Percentiles rank a stretch among this genome's conserved stretches.
Conservation (phyloP, 2,113 vertebrate species). For the Dolichotis patagonum region DNA sequence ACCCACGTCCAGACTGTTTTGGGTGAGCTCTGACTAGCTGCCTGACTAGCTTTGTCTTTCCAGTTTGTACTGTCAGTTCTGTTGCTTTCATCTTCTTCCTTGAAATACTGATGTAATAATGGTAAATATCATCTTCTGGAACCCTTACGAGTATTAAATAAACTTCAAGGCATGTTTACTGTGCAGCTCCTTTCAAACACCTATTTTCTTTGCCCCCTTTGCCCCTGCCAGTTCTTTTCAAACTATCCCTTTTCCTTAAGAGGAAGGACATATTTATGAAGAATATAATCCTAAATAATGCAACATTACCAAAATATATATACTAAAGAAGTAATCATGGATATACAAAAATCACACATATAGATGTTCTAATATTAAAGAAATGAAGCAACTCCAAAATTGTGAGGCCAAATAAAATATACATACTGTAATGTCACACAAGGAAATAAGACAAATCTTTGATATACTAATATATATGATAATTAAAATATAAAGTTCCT, state of each 20-base stretch:
- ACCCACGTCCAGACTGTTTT: not conserved
- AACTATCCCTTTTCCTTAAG: not conserved
- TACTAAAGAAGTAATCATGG: not conserved
- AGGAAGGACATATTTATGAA: not conserved
- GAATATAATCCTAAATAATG: not conserved
- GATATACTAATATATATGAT: not conserved
- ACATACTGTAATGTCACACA: not conserved
- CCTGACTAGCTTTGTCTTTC: not conserved
- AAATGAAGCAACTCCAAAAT: not conserved
- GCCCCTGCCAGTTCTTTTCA: not conserved
- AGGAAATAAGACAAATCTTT: not conserved
- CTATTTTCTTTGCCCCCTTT: not conserved
- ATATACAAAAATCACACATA: not conserved
- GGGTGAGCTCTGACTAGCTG: not conserved
- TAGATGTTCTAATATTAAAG: not conserved
- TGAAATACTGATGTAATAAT: not conserved
- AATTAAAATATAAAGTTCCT: conserved; percentile 19
- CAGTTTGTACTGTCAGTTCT: not conserved
- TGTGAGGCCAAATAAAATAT: conserved; percentile 30
- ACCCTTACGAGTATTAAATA: conserved; percentile 3
- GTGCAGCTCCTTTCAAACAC: not conserved
- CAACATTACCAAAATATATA: not conserved
- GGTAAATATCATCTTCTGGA: not conserved
- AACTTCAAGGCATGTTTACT: not conserved
- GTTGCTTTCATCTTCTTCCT: not conserved